Conservation (phyloP, 2,113 vertebrate genomes). For the Corapipo altera region DNA sequence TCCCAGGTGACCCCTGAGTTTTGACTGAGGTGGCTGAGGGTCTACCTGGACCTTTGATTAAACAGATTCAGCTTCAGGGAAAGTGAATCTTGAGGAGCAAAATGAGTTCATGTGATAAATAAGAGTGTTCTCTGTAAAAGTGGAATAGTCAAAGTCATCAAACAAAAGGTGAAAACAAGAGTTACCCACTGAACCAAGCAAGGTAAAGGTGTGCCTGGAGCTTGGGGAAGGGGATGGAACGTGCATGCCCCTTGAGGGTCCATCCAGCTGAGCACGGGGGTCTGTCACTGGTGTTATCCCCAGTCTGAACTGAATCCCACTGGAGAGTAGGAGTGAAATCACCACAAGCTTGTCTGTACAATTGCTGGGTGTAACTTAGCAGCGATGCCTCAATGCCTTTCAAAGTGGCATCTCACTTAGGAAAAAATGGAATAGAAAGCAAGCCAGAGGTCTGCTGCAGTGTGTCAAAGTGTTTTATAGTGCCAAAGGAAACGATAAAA, state of each 20-base stretch:
- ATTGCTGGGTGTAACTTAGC: constrained; percentile 38
- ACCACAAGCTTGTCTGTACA: constrained; percentile 6
- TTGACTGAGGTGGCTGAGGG: fast-evolving
- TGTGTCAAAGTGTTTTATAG: constrained; percentile 56
- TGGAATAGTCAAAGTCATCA: not conserved
- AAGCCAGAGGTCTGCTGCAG: constrained; percentile 45
- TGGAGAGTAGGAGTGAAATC: constrained; percentile 5
- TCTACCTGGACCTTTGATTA: too few species aligned
- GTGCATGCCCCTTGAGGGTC: too few species aligned
- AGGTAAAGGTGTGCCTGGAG: fast-evolving
- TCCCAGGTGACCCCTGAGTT: not conserved
- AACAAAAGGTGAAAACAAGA: not conserved
- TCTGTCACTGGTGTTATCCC: not conserved
- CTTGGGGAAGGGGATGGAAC: not conserved
- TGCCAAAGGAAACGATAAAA: constrained; percentile 50
- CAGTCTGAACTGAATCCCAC: not conserved
- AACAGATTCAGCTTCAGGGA: not conserved
- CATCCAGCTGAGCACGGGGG: not conserved
- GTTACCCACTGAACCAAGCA: fast-evolving
- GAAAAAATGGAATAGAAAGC: constrained; percentile 22
- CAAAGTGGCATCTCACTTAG: constrained; percentile 70
- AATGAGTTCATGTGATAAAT: fast-evolving
- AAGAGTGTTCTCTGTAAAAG: not conserved
- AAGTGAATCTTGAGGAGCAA: not conserved
- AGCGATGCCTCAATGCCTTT: constrained; percentile 37